Percentiles rank a stretch among this genome's conserved stretches.
phyloP scores from a whole-genome alignment of 1,140 invertebrate species.

The Euura saliciscinereae region DNA sequence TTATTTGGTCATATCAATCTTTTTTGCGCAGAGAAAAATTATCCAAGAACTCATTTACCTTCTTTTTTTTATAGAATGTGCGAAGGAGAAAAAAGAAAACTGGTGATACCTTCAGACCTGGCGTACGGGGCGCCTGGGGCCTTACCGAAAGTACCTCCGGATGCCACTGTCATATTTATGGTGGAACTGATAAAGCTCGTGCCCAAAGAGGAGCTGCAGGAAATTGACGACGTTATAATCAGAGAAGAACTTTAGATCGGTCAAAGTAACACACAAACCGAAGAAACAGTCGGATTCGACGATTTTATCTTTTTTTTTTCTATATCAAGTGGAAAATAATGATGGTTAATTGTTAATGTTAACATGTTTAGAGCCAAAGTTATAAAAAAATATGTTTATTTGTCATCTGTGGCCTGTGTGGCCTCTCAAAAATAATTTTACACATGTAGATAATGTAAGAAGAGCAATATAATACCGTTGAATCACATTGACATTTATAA shows the following conservation, averaged over 20 bases:
- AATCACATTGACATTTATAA: not conserved
- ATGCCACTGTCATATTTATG: conserved; percentile 82
- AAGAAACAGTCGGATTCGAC: not conserved
- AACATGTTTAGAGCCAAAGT: no score
- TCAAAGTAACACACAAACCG: conserved; percentile 17
- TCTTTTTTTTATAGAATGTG: conserved; percentile 70
- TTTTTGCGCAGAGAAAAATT: not conserved
- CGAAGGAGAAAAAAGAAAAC: conserved; percentile 82
- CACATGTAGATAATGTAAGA: not conserved
- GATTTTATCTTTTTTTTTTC: no score
- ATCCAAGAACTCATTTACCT: not conserved
- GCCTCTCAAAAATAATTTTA: not conserved
- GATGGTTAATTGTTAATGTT: no score
- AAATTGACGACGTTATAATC: conserved; percentile 23
- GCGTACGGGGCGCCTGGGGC: conserved; percentile 80
- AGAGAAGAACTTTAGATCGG: conserved; percentile 33
- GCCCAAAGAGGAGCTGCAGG: conserved; percentile 63
- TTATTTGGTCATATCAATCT: not conserved
- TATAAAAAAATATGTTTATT: not conserved
- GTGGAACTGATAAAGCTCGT: conserved; percentile 85
- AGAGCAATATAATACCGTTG: not conserved
- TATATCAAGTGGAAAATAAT: no score
- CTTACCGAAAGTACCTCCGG: conserved; percentile 80
- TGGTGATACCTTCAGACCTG: conserved; percentile 84
- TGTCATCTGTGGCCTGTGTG: not conserved